Evolutionary conservation across 2,888 invertebrate genomes (phyloP).

Genomic region (Erebia aethiops): DNA sequence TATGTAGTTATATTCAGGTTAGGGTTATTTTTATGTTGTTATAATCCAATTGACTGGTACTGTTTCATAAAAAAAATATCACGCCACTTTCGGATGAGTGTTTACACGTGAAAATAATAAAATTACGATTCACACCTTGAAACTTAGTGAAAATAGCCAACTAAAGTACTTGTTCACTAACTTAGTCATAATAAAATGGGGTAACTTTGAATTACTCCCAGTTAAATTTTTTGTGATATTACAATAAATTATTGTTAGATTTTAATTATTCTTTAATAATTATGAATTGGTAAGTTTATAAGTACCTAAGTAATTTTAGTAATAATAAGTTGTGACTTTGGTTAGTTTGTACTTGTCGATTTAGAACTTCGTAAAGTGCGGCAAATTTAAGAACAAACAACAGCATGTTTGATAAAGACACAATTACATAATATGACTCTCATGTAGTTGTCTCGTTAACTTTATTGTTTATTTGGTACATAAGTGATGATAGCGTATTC

Average conservation of each 20-base stretch:
- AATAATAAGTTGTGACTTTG: not conserved
- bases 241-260: not conserved
- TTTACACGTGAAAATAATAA: conserved; percentile 5
- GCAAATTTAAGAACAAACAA: conserved; percentile 32
- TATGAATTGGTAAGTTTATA: conserved; percentile 9
- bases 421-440: conserved; percentile 16
- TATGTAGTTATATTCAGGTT: conserved; percentile 58
- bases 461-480: too few relatives aligned
- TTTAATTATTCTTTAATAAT: not conserved
- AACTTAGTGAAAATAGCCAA: conserved; percentile 14
- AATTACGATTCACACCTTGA: not conserved
- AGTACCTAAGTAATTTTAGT: not conserved
- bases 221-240: conserved; percentile 7
- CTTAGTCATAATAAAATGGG: conserved; percentile 1
- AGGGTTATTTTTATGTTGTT: conserved; percentile 62
- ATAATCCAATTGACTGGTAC: not conserved
- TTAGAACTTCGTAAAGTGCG: conserved; percentile 21
- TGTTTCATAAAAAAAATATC: not conserved
- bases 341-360: not conserved
- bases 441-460: not conserved
- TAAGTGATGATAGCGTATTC: too few relatives aligned
- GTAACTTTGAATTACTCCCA: conserved; percentile 2
- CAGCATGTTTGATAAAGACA: not conserved
- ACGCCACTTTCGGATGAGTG: not conserved
- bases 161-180: conserved; percentile 21